Conservation (phyloP, 2,113 vertebrate species). For the Diadophis punctatus region DNA sequence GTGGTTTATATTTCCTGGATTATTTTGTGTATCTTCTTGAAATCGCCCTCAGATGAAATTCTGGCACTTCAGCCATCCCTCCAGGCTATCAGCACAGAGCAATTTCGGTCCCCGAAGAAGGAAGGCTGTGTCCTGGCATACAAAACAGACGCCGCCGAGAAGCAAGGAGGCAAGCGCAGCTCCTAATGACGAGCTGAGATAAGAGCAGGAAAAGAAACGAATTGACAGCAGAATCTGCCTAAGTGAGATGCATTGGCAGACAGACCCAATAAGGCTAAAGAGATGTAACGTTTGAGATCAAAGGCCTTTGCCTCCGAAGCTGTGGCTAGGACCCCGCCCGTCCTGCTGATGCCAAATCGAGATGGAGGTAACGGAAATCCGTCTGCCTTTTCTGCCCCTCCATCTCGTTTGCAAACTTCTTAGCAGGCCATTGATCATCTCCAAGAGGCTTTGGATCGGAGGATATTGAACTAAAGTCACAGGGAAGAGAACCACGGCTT, state of each 20-base stretch:
- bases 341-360: slow-evolving; percentile 47
- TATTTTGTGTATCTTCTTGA: slow-evolving; percentile 48
- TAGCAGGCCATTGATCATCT: slow-evolving; percentile 28
- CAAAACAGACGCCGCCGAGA: not conserved
- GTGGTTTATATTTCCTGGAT: slow-evolving; percentile 41
- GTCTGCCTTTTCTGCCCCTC: slow-evolving; percentile 10
- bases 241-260: slow-evolving; percentile 41
- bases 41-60: slow-evolving; percentile 42
- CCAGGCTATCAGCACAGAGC: slow-evolving; percentile 49
- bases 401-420: slow-evolving; percentile 46
- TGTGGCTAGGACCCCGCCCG: slow-evolving; percentile 46
- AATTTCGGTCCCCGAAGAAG: slow-evolving; percentile 3
- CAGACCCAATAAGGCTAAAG: slow-evolving; percentile 49
- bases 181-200: slow-evolving; percentile 27
- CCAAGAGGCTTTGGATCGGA: slow-evolving; percentile 24
- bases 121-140: slow-evolving; percentile 30
- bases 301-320: slow-evolving; percentile 51
- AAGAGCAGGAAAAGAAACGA: slow-evolving; percentile 1
- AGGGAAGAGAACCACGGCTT: slow-evolving; percentile 13
- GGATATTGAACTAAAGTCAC: slow-evolving; percentile 5
- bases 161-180: slow-evolving; percentile 2
- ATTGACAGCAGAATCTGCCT: slow-evolving; percentile 29
- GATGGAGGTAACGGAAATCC: slow-evolving; percentile 59
- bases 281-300: slow-evolving; percentile 54
- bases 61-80: slow-evolving; percentile 39